Conservation (phyloP, 2,113 vertebrate species). For the Leuciscus idus region DNA sequence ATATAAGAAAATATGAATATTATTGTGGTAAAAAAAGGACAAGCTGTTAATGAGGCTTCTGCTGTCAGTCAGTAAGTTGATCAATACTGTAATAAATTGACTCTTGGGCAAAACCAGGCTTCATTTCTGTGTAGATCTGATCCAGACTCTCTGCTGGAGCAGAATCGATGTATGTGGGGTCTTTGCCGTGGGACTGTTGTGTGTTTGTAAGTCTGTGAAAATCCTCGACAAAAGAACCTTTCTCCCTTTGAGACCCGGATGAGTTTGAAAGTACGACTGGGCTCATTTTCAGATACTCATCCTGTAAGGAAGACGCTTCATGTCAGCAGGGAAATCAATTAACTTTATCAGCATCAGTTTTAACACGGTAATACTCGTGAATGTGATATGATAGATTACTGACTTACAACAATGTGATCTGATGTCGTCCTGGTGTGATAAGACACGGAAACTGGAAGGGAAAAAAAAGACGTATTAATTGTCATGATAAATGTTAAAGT, state of each 20-base stretch:
- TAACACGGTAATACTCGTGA: not conserved
- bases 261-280: not conserved
- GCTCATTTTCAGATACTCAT: constrained; percentile 34
- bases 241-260: not conserved
- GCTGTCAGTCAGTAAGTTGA: not conserved
- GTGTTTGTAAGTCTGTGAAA: not conserved
- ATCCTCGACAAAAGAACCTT: not conserved
- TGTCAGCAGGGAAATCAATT: not conserved
- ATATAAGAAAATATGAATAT: too few relatives aligned
- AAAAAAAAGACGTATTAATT: not conserved
- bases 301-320: not conserved
- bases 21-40: not conserved
- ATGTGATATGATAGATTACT: not conserved
- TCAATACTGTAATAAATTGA: constrained; percentile 24
- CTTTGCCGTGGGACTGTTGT: not conserved
- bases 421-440: constrained; percentile 1
- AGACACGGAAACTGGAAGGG: not conserved
- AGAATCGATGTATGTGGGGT: not conserved
- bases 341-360: not conserved
- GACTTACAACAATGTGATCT: not conserved
- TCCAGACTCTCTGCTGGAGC: not conserved
- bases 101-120: not conserved
- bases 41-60: not conserved
- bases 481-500: not conserved
- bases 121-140: not conserved